A percentile compares a stretch with the other conserved stretches of the same genome.
Conservation (phyloP, 2,888 invertebrate species). For the Cynaeus angustus region DNA sequence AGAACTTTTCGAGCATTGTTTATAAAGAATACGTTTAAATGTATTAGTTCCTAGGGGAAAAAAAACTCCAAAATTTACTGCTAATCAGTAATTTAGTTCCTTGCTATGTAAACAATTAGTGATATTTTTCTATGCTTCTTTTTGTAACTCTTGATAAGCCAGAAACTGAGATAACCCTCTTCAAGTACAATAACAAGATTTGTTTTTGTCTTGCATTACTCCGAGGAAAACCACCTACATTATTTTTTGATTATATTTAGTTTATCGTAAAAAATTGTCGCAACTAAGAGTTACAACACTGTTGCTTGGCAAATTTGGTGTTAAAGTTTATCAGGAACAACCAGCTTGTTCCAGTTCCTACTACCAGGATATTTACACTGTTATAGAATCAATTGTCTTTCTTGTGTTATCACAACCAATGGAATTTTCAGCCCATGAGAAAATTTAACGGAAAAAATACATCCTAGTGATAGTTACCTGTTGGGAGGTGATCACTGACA, state of each 20-base stretch:
- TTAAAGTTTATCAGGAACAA: conserved; percentile 51
- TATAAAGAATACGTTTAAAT: neutral
- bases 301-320: conserved; percentile 35
- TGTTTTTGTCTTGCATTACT: neutral
- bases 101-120: too few species aligned
- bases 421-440: too few species aligned
- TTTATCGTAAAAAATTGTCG: too few species aligned
- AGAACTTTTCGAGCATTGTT: neutral
- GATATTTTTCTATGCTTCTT: neutral
- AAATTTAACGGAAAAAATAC: neutral
- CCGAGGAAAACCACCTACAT: too few species aligned
- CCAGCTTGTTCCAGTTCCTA: conserved; percentile 41
- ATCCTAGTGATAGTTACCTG: conserved; percentile 30
- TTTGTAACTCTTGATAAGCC: conserved; percentile 9
- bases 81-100: too few species aligned
- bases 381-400: neutral
- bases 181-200: conserved; percentile 41
- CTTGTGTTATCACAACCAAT: neutral
- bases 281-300: too few species aligned
- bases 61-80: too few species aligned
- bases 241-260: too few species aligned
- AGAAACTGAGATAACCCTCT: conserved; percentile 37
- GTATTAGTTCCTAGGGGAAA: too few species aligned
- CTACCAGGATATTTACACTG: neutral
- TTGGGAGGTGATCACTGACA: conserved; percentile 49